Evolutionary conservation across 35 echinoderm and acorn worm genomes (phyloP).

Genomic region (Lytechinus pictus): DNA sequence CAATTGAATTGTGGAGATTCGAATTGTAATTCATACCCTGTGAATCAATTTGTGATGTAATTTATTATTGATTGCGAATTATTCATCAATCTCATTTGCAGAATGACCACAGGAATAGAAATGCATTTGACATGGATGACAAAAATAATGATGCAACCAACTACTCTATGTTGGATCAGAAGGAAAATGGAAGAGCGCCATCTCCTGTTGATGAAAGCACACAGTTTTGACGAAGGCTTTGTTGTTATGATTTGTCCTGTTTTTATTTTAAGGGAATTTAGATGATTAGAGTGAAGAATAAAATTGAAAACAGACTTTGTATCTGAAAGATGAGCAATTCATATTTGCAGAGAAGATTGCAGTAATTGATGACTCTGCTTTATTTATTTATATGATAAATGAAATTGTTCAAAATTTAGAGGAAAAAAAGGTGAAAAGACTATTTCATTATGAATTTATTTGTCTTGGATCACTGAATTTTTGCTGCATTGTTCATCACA

Average conservation of each 20-base stretch:
- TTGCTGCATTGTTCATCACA: too few relatives aligned
- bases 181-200: slow-evolving; percentile 9
- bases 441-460: too few relatives aligned
- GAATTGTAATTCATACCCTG: too few relatives aligned
- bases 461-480: too few relatives aligned
- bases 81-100: neutral
- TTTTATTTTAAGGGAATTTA: neutral
- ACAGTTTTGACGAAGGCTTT: neutral
- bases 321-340: too few relatives aligned
- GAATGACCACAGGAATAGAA: neutral
- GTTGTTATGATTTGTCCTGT: neutral
- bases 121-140: neutral
- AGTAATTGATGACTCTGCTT: too few relatives aligned
- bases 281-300: neutral
- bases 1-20: too few relatives aligned
- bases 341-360: too few relatives aligned
- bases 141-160: neutral
- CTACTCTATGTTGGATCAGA: neutral
- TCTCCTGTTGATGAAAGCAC: neutral
- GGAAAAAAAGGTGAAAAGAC: too few relatives aligned
- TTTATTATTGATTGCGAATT: neutral
- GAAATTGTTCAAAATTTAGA: too few relatives aligned
- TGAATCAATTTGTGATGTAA: too few relatives aligned
- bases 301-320: neutral
- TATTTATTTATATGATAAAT: too few relatives aligned